Evolutionary conservation across 2,888 invertebrate species (phyloP).

Genomic region (Erpobdella octoculata): DNA sequence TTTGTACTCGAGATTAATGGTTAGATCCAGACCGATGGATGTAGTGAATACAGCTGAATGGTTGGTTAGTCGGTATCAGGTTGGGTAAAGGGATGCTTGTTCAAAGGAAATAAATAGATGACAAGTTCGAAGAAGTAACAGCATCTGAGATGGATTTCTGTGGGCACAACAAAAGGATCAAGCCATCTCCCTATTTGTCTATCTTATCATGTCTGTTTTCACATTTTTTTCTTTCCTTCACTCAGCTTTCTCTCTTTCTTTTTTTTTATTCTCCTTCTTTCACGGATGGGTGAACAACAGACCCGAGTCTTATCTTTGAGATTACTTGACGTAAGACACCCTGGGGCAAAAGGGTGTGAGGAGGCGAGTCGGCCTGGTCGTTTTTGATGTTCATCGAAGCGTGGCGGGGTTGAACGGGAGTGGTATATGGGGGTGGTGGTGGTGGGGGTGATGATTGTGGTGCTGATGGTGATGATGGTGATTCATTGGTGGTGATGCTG

Average conservation of each 20-base stretch:
- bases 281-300: not conserved
- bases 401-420: not conserved
- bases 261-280: not conserved
- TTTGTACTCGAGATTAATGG: no score
- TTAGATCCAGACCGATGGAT: no score
- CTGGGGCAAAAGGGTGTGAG: not conserved
- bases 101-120: no score
- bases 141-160: not conserved
- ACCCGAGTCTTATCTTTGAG: not conserved
- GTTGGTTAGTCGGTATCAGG: no score
- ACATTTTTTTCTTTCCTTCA: not conserved
- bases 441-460: conserved; percentile 13
- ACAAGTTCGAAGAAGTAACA: no score
- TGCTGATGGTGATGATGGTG: not conserved
- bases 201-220: no score
- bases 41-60: no score
- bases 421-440: not conserved
- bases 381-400: not conserved
- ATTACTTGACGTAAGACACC: conserved; percentile 10
- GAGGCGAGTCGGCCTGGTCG: not conserved
- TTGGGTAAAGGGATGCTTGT: no score
- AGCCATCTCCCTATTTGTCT: not conserved
- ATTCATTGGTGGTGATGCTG: no score
- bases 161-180: not conserved
- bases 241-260: not conserved